A percentile compares a stretch with the other conserved stretches of the same genome.
Conservation (phyloP, 1,140 invertebrate species). For the Euborellia annulipes region DNA sequence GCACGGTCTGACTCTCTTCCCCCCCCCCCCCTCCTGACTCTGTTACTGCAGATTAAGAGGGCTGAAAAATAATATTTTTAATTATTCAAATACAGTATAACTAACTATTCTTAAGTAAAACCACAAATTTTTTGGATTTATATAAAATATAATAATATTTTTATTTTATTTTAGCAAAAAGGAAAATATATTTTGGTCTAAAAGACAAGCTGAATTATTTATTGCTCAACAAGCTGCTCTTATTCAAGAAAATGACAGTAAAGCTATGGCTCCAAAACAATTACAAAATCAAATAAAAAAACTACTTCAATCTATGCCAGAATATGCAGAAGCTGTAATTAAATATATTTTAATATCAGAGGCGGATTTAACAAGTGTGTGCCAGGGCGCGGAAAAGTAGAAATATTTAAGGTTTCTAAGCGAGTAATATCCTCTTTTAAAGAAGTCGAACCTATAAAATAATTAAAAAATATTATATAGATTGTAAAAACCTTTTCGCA, state of each 20-base stretch:
- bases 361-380: too few relatives aligned
- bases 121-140: conserved; percentile 9
- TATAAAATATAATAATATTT: conserved; percentile 9
- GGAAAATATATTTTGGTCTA: conserved; percentile 50
- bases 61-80: conserved; percentile 13
- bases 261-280: conserved; percentile 55
- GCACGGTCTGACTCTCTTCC: conserved; percentile 11
- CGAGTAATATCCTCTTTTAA: too few relatives aligned
- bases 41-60: conserved; percentile 14
- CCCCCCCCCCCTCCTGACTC: background rate
- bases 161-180: conserved; percentile 15
- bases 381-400: too few relatives aligned
- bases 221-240: conserved; percentile 70
- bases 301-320: conserved; percentile 62
- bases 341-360: conserved; percentile 1
- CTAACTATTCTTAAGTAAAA: conserved; percentile 8
- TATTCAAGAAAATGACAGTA: conserved; percentile 60
- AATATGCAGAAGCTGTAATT: conserved; percentile 63
- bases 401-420: too few relatives aligned
- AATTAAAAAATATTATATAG: too few relatives aligned
- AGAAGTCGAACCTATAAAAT: too few relatives aligned
- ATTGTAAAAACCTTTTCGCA: too few relatives aligned
- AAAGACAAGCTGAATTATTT: conserved; percentile 73
- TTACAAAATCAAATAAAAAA: conserved; percentile 60
- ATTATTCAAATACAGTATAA: background rate